Evolutionary conservation across 1,140 invertebrate genomes (phyloP), one percentile per base, ranked within the genome.

Genomic region (Marisa cornuarietis): DNA sequence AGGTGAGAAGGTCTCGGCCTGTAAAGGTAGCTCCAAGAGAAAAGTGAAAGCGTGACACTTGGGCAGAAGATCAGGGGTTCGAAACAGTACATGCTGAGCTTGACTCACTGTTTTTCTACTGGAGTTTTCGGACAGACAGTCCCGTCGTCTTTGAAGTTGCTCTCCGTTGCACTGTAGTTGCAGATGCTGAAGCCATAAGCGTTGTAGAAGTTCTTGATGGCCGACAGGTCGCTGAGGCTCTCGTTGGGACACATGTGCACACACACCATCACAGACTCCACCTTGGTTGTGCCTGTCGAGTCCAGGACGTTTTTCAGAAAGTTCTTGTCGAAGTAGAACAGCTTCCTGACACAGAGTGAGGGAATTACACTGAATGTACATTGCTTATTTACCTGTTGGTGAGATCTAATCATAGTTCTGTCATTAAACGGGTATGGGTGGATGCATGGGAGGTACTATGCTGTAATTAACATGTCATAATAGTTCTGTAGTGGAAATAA

Each of bases 301-400:
- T 79, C 66, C 24, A 82, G 68, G 4, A 85, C 54, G 13, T 80
- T 66, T 11, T 78, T 71, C 49, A 82, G 58, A 58, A 82, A 84
- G 65, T 83, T 65, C 22, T 79, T 80, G 76, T 86, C 82, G 54
- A 84, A 86, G 69, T 85, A 85, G 62, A 84, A 85, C 42, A 82
- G 75, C 22, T 85, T 83, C n/a, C 86, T 87, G 79, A 24, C 76
- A 81, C 42, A 62, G 49, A 78, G 31, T 42, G 31, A 42, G 66
- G 78, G 69, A 74, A 52, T 68, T 68, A 22, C 54, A 58, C 8
- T 18, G 11, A 9, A 2, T 8, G 11, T 9, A 14, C 54, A 58
- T 11, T 58, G 1, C 54, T 0, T 8, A 4, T 58, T 58, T 18
- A 8, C 16, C 8, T 3, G 16, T 1, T 42, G 6, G 31, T 6